Base-by-base conservation (phyloP, 2,113 vertebrate species). In the Pterophyllum scalare region DNA sequence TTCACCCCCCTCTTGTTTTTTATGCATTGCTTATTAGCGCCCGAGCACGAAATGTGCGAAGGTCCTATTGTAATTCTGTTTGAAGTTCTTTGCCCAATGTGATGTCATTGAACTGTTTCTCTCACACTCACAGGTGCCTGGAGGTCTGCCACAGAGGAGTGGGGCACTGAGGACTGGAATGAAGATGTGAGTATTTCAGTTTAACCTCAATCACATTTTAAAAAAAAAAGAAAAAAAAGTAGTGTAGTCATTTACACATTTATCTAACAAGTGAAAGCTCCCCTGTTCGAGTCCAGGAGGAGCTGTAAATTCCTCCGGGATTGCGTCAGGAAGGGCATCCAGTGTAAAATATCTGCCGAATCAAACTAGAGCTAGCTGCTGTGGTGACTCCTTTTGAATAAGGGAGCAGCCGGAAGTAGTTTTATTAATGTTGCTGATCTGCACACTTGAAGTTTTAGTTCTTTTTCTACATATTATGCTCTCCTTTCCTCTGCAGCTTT, bases 131-230 rank as follows among this genome's bases (percentile, higher is more conserved):
- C 26, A 99, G 98, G 97, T 94, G 97, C 98, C 0, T 99, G 98
- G 98, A 97, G 97, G 92, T 95, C 96, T 38, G 95, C 97, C 1
- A 96, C 97, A 15, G 98, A 99, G 90, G 98, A 99, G 59, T 99
- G 98, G 98, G 98, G 98, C 86, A 99, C 98, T 14, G 98, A 99
- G 94, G 98, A 99, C 94, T 99, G 98, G 98, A 98, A 97, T 95
- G 98, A 99, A 95, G 98, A 99, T 96, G 98, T 99, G 94, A 94
- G 98, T 97, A 22, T 59, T 75, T 83, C 13, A 76, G 24, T 19
- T 75, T 74, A 14, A 80, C 70, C 43, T 67, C 38, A 46, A 22
- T 54, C 22, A 49, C 35, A 5, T 80, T 75, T 75, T 59, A 28
- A 60, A 28, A 77, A 26, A 40, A 40, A 40, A 40, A 40, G 2